Evolutionary conservation across 2,113 vertebrate genomes (phyloP).

Genomic region (Capreolus pygargus): DNA sequence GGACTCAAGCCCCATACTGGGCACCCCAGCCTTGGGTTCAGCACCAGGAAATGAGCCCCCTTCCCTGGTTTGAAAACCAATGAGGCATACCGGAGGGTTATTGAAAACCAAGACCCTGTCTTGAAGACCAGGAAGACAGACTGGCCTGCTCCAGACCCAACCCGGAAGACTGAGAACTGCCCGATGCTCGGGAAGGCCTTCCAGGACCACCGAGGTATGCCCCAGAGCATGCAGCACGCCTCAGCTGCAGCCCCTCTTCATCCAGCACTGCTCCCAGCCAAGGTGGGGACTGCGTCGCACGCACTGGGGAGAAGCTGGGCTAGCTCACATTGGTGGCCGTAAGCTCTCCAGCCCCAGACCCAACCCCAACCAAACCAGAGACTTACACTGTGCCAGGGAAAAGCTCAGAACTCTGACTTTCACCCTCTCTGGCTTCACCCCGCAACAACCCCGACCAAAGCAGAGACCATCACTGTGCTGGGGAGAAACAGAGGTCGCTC

Average conservation of each 20-base stretch:
- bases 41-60: background rate
- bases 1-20: background rate
- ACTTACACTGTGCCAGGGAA: background rate
- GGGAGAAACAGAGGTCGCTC: background rate
- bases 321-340: background rate
- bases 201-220: too few relatives aligned
- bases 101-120: background rate
- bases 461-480: background rate
- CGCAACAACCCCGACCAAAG: background rate
- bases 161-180: background rate
- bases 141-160: too few relatives aligned
- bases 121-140: background rate
- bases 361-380: background rate
- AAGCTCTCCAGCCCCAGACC: background rate
- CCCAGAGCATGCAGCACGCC: background rate
- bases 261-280: background rate
- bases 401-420: background rate
- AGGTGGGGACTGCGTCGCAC: accelerated
- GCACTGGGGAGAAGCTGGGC: background rate
- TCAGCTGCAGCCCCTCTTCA: background rate
- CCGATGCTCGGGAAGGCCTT: background rate
- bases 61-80: background rate
- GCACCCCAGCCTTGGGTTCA: background rate
- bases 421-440: background rate
- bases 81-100: background rate